These are phyloP conservation scores for Pogona vitticeps DNA, from an alignment of 2,113 vertebrate species.

Conservation along the genomic window DNA sequence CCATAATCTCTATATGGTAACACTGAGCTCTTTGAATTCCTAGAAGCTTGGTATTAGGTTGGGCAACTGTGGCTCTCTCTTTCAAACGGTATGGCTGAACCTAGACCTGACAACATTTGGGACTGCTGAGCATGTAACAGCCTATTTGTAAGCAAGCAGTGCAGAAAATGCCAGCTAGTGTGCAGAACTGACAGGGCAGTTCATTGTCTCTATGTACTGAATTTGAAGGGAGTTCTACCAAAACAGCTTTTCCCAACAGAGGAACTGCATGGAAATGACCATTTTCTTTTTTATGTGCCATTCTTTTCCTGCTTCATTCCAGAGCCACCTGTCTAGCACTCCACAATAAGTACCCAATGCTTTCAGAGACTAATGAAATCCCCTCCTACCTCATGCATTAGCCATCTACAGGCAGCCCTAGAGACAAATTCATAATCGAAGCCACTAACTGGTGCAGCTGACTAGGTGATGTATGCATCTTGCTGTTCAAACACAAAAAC, in stretches of 20 bases:
- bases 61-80: no score
- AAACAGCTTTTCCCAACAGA: neutral
- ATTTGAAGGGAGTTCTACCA: neutral
- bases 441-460: slow-evolving; percentile 36
- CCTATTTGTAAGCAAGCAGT: no score
- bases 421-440: slow-evolving; percentile 56
- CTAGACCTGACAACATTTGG: no score
- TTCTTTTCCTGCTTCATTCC: neutral
- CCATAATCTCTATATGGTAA: no score
- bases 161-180: neutral
- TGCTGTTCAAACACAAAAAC: slow-evolving; percentile 52
- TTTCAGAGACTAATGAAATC: slow-evolving; percentile 44
- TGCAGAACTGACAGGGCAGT: neutral
- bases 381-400: slow-evolving; percentile 43
- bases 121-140: no score
- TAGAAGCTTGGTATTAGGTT: no score
- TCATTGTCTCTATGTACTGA: neutral
- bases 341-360: neutral
- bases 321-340: neutral
- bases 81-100: no score
- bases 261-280: neutral
- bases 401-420: slow-evolving; percentile 33
- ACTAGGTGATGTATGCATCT: slow-evolving; percentile 41
- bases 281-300: neutral
- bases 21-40: no score